Conservation (phyloP, 2,888 invertebrate genomes). For the Drosophila histrio region DNA sequence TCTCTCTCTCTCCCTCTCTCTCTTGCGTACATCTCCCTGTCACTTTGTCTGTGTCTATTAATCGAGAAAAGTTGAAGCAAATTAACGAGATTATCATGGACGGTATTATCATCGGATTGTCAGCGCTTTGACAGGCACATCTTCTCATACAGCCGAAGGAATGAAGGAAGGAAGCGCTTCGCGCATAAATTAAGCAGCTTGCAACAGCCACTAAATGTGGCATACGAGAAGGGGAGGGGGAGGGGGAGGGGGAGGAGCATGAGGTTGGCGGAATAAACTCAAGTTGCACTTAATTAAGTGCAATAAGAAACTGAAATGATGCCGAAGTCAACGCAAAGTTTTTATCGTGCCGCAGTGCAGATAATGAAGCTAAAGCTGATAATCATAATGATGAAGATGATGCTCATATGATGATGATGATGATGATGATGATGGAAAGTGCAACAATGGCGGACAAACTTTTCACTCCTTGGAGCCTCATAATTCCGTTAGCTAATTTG, state of each 20-base stretch:
- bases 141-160: not conserved
- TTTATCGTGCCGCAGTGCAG: slow-evolving; percentile 16
- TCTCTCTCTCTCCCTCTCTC: too few species aligned
- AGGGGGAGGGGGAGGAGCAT: not conserved
- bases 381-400: slow-evolving; percentile 8
- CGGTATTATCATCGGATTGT: slow-evolving; percentile 57
- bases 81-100: slow-evolving; percentile 51
- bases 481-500: slow-evolving; percentile 69
- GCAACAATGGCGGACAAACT: slow-evolving; percentile 49
- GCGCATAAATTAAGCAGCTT: slow-evolving; percentile 58
- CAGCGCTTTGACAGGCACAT: slow-evolving; percentile 68
- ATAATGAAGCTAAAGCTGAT: slow-evolving; percentile 18
- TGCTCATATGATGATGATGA: slow-evolving; percentile 12
- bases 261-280: slow-evolving; percentile 34
- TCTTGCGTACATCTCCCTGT: too few species aligned
- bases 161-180: slow-evolving; percentile 13
- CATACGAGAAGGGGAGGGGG: not conserved
- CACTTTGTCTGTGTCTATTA: too few species aligned
- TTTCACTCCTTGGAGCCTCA: slow-evolving; percentile 40
- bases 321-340: slow-evolving; percentile 42
- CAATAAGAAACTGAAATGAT: slow-evolving; percentile 76
- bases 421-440: slow-evolving; percentile 34
- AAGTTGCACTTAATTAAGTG: slow-evolving; percentile 78
- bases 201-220: slow-evolving; percentile 2
- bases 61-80: slow-evolving; percentile 34